A percentile compares a stretch with the other conserved stretches of the same genome.
phyloP scores from a whole-genome alignment of 2,888 invertebrate genomes.

The Tiliacea citrago region DNA sequence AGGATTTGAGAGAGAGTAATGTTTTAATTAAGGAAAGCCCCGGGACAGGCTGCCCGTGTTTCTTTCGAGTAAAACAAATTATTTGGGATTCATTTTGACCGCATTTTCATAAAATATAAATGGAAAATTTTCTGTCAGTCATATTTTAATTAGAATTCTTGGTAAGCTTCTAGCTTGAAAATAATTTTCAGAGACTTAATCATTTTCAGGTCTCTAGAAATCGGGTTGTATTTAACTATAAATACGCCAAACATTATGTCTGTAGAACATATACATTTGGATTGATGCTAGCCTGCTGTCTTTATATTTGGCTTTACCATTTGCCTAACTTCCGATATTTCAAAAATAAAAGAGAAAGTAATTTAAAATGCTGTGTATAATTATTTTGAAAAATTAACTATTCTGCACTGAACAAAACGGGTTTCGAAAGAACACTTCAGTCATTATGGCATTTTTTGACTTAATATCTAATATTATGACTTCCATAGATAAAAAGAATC shows the following conservation, averaged over 20 bases:
- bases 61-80: slow-evolving; percentile 40
- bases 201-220: background rate
- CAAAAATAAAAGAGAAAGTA: no score
- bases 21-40: slow-evolving; percentile 39
- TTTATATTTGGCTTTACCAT: no score
- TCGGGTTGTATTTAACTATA: background rate
- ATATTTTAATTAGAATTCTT: slow-evolving; percentile 27
- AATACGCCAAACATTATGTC: background rate
- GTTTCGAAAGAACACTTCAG: no score
- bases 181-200: background rate
- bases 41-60: slow-evolving; percentile 29
- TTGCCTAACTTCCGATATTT: no score
- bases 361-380: no score
- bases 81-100: slow-evolving; percentile 14
- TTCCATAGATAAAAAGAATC: no score
- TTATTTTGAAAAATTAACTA: no score
- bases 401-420: no score
- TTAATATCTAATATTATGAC: no score
- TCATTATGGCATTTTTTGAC: no score
- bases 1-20: slow-evolving; percentile 11
- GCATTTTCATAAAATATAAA: slow-evolving; percentile 33
- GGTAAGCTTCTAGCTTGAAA: background rate
- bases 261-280: background rate
- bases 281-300: no score
- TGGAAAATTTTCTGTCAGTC: slow-evolving; percentile 21